These are phyloP conservation scores for Spicauda simplicius DNA, from an alignment of 2,888 invertebrate genomes.

Conservation along the genomic window DNA sequence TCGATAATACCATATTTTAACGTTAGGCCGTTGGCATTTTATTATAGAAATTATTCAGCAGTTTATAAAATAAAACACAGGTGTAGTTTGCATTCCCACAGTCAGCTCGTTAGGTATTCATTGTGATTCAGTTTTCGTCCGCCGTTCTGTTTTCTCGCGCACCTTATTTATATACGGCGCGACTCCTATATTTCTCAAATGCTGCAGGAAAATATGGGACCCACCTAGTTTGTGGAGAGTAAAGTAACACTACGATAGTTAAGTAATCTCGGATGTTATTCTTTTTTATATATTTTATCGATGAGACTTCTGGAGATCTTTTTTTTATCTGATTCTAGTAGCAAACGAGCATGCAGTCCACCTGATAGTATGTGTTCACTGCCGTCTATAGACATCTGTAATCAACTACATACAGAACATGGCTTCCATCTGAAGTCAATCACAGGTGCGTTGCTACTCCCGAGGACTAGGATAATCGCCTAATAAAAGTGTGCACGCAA, in stretches of 20 bases:
- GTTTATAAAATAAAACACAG: conserved; percentile 15
- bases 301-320: not conserved
- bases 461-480: too few species aligned
- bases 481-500: too few species aligned
- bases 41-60: not conserved
- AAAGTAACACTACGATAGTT: not conserved
- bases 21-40: not conserved
- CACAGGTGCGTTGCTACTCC: too few species aligned
- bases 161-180: conserved; percentile 25
- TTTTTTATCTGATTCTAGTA: too few species aligned
- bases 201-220: conserved; percentile 8
- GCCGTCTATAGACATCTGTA: too few species aligned
- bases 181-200: conserved; percentile 24
- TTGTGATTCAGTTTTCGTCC: conserved; percentile 32
- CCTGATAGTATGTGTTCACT: too few species aligned
- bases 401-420: too few species aligned
- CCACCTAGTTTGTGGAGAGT: not conserved
- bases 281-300: not conserved
- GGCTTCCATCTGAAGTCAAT: too few species aligned
- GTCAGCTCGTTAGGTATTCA: conserved; percentile 31
- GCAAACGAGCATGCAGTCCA: too few species aligned
- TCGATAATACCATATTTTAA: not conserved
- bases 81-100: conserved; percentile 12
- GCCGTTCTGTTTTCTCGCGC: conserved; percentile 22
- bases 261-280: not conserved